Conservation (phyloP, 2,888 invertebrate species). For the Drosophila anomalata region DNA sequence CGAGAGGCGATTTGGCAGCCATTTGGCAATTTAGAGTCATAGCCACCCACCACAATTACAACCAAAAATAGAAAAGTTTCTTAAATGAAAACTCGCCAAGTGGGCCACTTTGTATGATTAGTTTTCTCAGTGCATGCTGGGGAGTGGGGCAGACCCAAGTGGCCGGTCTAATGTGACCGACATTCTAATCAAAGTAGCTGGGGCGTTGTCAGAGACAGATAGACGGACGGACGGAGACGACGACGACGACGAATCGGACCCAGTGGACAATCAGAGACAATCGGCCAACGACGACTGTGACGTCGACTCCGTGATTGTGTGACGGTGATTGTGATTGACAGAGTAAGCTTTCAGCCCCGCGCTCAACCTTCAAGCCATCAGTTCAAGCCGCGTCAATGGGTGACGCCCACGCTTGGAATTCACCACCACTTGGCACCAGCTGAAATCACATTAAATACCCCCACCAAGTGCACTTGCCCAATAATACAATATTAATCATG, state of each 20-base stretch:
- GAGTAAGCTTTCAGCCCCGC: conserved; percentile 38
- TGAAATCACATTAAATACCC: conserved; percentile 59
- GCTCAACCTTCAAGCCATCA: conserved; percentile 35
- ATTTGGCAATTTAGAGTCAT: conserved; percentile 29
- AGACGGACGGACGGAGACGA: conserved; percentile 10
- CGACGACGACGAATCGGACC: conserved; percentile 2
- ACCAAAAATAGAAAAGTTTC: conserved; percentile 12
- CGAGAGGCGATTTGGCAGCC: conserved; percentile 18
- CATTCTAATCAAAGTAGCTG: conserved; percentile 45
- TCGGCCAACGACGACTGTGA: conserved; percentile 42
- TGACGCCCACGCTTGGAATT: conserved; percentile 74
- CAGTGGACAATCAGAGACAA: conserved; percentile 38
- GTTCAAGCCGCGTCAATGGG: conserved; percentile 46
- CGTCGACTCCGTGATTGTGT: conserved; percentile 5
- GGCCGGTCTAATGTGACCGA: conserved; percentile 33
- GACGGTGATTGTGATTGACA: conserved; percentile 47
- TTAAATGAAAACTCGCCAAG: not conserved
- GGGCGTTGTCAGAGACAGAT: conserved; percentile 32
- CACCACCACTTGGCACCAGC: conserved; percentile 56
- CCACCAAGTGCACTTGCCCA: conserved; percentile 45
- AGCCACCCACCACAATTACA: conserved; percentile 41
- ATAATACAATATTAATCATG: conserved; percentile 43
- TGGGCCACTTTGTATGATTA: not conserved
- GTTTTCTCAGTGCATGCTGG: conserved; percentile 11
- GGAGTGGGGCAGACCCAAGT: not conserved